A percentile compares a stretch with the other conserved stretches of the same genome.
Evolutionary conservation across 1,140 invertebrate genomes (phyloP).

Genomic region (Drosophila rhopaloa): DNA sequence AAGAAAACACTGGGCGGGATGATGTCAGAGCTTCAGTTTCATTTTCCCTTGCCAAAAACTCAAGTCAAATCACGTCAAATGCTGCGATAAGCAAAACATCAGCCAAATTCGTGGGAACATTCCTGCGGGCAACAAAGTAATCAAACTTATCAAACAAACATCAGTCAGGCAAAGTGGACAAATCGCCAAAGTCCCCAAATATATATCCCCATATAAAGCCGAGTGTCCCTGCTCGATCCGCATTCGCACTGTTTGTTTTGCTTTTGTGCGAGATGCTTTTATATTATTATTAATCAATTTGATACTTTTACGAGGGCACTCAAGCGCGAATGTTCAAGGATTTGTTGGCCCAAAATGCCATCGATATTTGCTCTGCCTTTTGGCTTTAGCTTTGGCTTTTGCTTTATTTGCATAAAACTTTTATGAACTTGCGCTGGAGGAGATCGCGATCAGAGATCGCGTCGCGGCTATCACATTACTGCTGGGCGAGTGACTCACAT

Average conservation of each 20-base stretch:
- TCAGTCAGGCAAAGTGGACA: constrained; percentile 79
- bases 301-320: constrained; percentile 83
- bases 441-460: constrained; percentile 55
- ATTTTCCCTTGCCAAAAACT: constrained; percentile 35
- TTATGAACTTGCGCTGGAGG: constrained; percentile 64
- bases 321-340: constrained; percentile 79
- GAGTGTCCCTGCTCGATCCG: constrained; percentile 34
- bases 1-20: constrained; percentile 27
- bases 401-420: constrained; percentile 79
- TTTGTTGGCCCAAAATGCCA: constrained; percentile 56
- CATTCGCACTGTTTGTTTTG: constrained; percentile 62
- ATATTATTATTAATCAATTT: constrained; percentile 84
- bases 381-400: constrained; percentile 25
- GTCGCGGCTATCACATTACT: constrained; percentile 72
- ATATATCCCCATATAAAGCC: not conserved
- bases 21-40: constrained; percentile 63
- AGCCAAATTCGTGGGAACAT: constrained; percentile 68
- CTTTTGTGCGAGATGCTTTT: constrained; percentile 65
- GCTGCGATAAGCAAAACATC: constrained; percentile 73
- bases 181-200: constrained; percentile 53
- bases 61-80: constrained; percentile 81
- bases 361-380: constrained; percentile 30
- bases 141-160: constrained; percentile 82
- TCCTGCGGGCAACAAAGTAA: constrained; percentile 63
- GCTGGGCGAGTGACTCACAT: constrained; percentile 73